Evolutionary conservation across 2,888 invertebrate species (phyloP).

Genomic region (Chalcosyrphus nemorum): DNA sequence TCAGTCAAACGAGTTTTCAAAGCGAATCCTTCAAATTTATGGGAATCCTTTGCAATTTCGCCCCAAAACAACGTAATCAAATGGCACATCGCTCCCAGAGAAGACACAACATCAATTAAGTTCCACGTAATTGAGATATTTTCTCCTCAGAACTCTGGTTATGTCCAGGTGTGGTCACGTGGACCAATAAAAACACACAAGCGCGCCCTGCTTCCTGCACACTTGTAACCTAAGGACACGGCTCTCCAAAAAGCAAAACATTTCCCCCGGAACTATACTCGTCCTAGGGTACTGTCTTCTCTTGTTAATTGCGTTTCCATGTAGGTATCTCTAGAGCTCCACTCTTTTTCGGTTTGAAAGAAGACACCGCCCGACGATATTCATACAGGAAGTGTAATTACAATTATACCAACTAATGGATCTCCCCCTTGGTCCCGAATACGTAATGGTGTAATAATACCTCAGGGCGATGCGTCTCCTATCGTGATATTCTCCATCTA

Average conservation of each 20-base stretch:
- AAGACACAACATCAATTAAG: slow-evolving; percentile 24
- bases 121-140: slow-evolving; percentile 42
- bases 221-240: slow-evolving; percentile 4
- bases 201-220: background rate
- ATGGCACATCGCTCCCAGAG: background rate
- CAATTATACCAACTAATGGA: slow-evolving; percentile 63
- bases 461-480: slow-evolving; percentile 71
- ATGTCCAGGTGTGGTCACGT: slow-evolving; percentile 51
- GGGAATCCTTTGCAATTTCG: slow-evolving; percentile 5
- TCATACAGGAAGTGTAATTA: slow-evolving; percentile 62
- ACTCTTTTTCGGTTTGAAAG: slow-evolving; percentile 2
- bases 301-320: slow-evolving; percentile 68
- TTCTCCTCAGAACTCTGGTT: slow-evolving; percentile 1
- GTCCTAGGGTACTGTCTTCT: slow-evolving; percentile 18
- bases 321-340: slow-evolving; percentile 63
- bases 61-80: slow-evolving; percentile 8
- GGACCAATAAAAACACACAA: slow-evolving; percentile 52
- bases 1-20: no score
- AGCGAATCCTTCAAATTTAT: slow-evolving; percentile 10
- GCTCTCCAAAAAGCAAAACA: slow-evolving; percentile 5
- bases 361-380: slow-evolving; percentile 41
- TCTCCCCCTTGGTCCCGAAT: slow-evolving; percentile 69
- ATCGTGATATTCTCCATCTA: no score
- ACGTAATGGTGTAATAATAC: slow-evolving; percentile 75
- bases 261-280: slow-evolving; percentile 21